Base-by-base conservation (phyloP, 2,888 invertebrate genomes). In the Troides aeacus region DNA sequence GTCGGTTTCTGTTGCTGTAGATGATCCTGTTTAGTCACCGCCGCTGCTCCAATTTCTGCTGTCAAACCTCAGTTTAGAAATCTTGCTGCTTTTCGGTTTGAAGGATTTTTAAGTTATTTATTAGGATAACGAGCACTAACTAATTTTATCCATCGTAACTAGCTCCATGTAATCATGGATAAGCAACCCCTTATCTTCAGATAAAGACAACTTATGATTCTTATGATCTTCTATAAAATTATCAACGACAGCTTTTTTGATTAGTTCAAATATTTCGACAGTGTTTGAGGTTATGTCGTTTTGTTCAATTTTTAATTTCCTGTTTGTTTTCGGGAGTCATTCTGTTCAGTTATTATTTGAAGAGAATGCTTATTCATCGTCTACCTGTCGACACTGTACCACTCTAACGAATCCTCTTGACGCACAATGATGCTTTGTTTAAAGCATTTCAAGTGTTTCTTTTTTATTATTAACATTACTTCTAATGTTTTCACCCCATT, bases 361-460 rank as follows among this genome's bases (percentile, higher is more conserved):
- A 46, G 50, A 21, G 42, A 70, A 50, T 42, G 77, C 82, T 89
- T 89, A 89, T 78, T 90, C 89, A 89, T 78, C 79, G 79, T 75
- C 84, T 89, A 90, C 89, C 88, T 91, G 90, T 88, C 87, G 85
- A 79, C 82, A 84, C 82, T 80, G 23, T 63, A 81, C 81, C 85
- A 84, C 87, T 90, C 81, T 82, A 87, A 89, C 87, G 88, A 81
- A 81, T 75, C 84, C 88, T 83, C 84, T 83, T 83, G 81, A 84
- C 82, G 85, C 85, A 85, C 84, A 80, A 30, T 15, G 46, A 21
- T 15, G 36, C 58, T 58, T 68, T 68, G 68, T 68, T 67, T 88
- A 89, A 87, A 86, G 86, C 85, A 85, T 84, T 83, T 86, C 82
- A 80, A 88, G 85, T 50, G 50, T 50, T 18, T 57, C 21, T 7